Conservation (phyloP, 1,140 invertebrate genomes). For the Drosophila saltans region DNA sequence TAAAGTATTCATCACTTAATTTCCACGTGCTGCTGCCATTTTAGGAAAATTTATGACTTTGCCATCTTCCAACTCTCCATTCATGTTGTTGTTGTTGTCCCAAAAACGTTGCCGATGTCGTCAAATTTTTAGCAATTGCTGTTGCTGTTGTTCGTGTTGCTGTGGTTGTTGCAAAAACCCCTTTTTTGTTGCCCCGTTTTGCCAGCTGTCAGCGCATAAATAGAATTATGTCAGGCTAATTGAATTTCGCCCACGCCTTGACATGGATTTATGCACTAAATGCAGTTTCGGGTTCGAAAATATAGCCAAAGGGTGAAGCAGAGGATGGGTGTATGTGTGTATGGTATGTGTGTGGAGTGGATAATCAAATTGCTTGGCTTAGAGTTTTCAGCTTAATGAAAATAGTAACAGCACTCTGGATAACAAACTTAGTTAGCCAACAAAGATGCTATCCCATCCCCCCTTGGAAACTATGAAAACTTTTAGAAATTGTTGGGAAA, state of each 20-base stretch:
- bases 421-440: conserved; percentile 2
- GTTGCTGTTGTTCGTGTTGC: background rate
- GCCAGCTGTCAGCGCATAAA: conserved; percentile 76
- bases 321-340: conserved; percentile 3
- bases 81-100: background rate
- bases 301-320: background rate
- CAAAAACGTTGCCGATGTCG: conserved; percentile 19
- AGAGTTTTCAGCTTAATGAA: conserved; percentile 11
- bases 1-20: conserved; percentile 79
- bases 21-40: conserved; percentile 78
- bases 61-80: conserved; percentile 3
- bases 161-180: conserved; percentile 39
- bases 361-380: conserved; percentile 55
- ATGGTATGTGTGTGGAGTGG: conserved; percentile 2
- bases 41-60: conserved; percentile 74
- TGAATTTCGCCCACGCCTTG: conserved; percentile 72
- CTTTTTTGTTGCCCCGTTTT: conserved; percentile 61
- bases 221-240: conserved; percentile 78
- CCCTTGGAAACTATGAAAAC: background rate
- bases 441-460: background rate
- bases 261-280: conserved; percentile 78
- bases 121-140: conserved; percentile 32
- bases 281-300: conserved; percentile 52
- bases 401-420: background rate
- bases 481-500: background rate